phyloP scores from a whole-genome alignment of 2,888 invertebrate genomes.

The Dryadula phaetusa region DNA sequence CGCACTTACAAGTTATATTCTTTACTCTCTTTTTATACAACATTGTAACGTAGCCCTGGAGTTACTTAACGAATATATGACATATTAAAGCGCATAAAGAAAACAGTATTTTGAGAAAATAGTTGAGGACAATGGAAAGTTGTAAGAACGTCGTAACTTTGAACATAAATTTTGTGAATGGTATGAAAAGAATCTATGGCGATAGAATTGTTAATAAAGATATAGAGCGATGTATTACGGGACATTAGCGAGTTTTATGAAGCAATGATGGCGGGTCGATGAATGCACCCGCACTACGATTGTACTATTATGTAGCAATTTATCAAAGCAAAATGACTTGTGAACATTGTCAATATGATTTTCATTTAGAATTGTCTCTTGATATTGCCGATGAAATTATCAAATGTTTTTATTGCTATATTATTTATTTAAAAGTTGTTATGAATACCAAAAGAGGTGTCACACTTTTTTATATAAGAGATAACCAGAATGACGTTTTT shows the following conservation, averaged over 20 bases:
- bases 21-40: constrained; percentile 72
- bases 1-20: constrained; percentile 70
- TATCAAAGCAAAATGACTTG: constrained; percentile 53
- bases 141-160: constrained; percentile 78
- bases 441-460: not conserved
- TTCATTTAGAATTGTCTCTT: not conserved
- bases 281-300: constrained; percentile 68
- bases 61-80: constrained; percentile 80
- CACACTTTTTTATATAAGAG: no score
- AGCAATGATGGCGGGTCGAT: constrained; percentile 63
- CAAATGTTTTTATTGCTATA: not conserved
- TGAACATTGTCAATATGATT: constrained; percentile 9
- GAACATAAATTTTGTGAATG: constrained; percentile 80
- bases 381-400: not conserved
- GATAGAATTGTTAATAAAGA: constrained; percentile 82
- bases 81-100: constrained; percentile 81
- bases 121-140: constrained; percentile 78
- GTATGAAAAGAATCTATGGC: constrained; percentile 74
- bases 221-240: constrained; percentile 79
- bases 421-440: not conserved
- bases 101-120: constrained; percentile 83
- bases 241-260: constrained; percentile 79
- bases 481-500: no score
- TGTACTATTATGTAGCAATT: constrained; percentile 57
- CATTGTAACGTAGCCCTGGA: constrained; percentile 69